Evolutionary conservation across 2,888 invertebrate genomes (phyloP).

Genomic region (Deilephila porcellus): DNA sequence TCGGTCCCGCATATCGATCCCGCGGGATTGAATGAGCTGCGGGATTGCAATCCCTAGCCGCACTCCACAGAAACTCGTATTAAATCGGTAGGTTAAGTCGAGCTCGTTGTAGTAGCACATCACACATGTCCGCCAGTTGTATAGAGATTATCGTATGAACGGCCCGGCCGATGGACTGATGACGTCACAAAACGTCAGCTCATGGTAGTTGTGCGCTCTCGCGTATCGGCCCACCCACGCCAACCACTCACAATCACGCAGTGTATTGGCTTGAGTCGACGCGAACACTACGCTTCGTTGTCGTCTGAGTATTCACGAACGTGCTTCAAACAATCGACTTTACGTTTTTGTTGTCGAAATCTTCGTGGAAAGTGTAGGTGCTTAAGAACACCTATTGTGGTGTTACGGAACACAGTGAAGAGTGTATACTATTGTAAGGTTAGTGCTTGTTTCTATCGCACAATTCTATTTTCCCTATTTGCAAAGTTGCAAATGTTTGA

Average conservation of each 20-base stretch:
- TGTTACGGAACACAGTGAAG: constrained; percentile 4
- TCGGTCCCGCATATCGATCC: no score
- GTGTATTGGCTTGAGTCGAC: constrained; percentile 58
- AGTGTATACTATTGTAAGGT: constrained; percentile 26
- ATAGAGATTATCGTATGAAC: constrained; percentile 45
- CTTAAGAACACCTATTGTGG: not conserved
- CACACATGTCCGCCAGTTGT: constrained; percentile 47
- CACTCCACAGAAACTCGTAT: not conserved
- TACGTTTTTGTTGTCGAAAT: constrained; percentile 47
- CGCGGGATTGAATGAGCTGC: no score
- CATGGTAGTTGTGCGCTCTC: constrained; percentile 44
- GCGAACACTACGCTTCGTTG: constrained; percentile 52
- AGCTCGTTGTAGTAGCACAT: constrained; percentile 45
- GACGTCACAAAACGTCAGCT: constrained; percentile 68
- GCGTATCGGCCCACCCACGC: constrained; percentile 51
- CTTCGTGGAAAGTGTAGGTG: constrained; percentile 21
- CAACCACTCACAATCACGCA: constrained; percentile 28
- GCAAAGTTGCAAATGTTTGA: not conserved
- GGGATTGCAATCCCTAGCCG: no score
- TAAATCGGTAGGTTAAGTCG: constrained; percentile 33
- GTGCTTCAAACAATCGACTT: constrained; percentile 53
- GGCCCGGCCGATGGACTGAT: constrained; percentile 46
- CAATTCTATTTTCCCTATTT: not conserved
- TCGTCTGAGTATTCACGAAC: constrained; percentile 51
- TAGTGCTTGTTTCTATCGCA: not conserved